Percentiles rank a stretch among this genome's conserved stretches.
phyloP scores from a whole-genome alignment of 2,797 vertebrate genomes.

The Setipinna tenuifilis region DNA sequence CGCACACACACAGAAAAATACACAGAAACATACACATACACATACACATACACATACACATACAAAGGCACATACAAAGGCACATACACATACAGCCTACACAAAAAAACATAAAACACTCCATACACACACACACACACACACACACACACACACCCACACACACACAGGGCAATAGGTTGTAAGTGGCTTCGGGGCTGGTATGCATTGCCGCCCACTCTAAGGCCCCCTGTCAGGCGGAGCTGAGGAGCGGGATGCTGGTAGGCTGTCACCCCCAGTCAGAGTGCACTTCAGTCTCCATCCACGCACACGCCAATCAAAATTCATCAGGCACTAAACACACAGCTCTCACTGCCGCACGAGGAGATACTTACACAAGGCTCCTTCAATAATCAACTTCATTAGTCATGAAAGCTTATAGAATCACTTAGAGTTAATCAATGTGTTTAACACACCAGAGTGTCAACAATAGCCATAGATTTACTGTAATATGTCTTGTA shows the following conservation, averaged over 20 bases:
- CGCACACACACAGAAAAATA: background rate
- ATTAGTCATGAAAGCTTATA: background rate
- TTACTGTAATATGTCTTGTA: background rate
- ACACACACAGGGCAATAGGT: conserved; percentile 14
- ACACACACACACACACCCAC: background rate
- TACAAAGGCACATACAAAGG: background rate
- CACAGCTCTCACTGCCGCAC: background rate
- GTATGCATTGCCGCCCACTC: conserved; percentile 13
- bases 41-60: background rate
- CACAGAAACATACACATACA: background rate
- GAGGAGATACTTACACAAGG: background rate
- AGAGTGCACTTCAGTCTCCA: background rate
- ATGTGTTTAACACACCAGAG: background rate
- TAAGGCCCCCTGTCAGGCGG: background rate
- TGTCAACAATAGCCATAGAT: background rate
- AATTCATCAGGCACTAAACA: background rate
- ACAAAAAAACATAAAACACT: background rate
- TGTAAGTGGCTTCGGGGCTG: conserved; percentile 7
- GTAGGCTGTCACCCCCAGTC: background rate
- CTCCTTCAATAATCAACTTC: background rate
- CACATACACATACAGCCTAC: background rate
- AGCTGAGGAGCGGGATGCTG: background rate
- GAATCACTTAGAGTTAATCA: background rate
- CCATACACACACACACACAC: background rate
- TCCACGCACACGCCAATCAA: background rate